Evolutionary conservation across 2,797 vertebrate genomes (phyloP).

Genomic region (Limosa lapponica): DNA sequence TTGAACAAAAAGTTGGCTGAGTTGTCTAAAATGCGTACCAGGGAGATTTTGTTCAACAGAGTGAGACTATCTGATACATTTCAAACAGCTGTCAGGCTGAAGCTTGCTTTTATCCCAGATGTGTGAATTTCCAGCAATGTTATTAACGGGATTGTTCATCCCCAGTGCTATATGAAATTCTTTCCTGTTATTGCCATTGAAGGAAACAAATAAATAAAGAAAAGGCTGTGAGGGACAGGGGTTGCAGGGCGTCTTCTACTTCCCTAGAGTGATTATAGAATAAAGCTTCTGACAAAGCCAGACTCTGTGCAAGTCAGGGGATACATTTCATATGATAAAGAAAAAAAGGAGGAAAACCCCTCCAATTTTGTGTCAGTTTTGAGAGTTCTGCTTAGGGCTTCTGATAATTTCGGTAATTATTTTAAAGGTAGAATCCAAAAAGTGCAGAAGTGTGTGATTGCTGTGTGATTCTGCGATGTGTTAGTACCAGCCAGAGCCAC

Average conservation of each 20-base stretch:
- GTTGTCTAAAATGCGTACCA: background rate
- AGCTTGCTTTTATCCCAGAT: slow-evolving; percentile 9
- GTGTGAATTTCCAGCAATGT: background rate
- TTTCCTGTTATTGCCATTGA: background rate
- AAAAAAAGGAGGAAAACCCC: background rate
- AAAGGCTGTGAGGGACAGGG: background rate
- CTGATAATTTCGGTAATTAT: background rate
- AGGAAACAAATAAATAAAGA: background rate
- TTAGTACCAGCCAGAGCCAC: background rate
- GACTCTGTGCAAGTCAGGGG: background rate
- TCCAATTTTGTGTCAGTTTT: background rate
- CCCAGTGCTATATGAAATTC: background rate
- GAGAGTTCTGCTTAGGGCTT: background rate
- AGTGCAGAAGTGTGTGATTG: background rate
- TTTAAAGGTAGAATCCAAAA: background rate
- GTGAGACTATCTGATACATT: background rate
- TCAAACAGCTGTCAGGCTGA: background rate
- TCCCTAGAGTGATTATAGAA: background rate
- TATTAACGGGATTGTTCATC: background rate
- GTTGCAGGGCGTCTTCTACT: background rate
- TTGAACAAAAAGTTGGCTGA: background rate
- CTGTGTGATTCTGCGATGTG: accelerated
- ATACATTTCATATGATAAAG: background rate
- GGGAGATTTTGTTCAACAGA: background rate
- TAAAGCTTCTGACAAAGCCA: background rate